Percentiles rank a stretch among this genome's conserved stretches.
phyloP scores from a whole-genome alignment of 2,888 invertebrate genomes.

The Patella caerulea region DNA sequence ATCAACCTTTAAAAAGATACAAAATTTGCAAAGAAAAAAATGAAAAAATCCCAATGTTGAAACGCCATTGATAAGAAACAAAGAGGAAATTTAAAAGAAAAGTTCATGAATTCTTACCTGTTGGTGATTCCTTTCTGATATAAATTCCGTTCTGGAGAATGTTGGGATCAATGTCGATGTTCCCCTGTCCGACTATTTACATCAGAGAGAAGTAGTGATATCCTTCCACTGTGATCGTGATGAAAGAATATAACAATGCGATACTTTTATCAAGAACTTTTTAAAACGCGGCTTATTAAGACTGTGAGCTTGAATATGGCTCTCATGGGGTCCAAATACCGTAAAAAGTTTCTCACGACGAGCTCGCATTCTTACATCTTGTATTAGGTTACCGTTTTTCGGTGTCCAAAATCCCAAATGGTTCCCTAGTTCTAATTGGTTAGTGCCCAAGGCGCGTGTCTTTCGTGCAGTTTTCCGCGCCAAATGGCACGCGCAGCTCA shows the following conservation, averaged over 20 bases:
- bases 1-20: too few relatives aligned
- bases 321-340: conserved; percentile 5
- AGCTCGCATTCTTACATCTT: conserved; percentile 1
- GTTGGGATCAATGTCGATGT: not conserved
- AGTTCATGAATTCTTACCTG: not conserved
- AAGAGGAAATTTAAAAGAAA: too few relatives aligned
- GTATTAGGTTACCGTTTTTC: not conserved
- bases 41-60: too few relatives aligned
- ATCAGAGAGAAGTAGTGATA: too few relatives aligned
- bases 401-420: conserved; percentile 1
- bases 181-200: not conserved
- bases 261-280: not conserved
- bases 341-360: not conserved
- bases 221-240: too few relatives aligned
- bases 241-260: not conserved
- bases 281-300: conserved; percentile 12
- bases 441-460: not conserved
- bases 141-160: not conserved
- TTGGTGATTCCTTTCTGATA: conserved; percentile 4
- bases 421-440: conserved; percentile 1
- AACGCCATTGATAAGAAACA: too few relatives aligned
- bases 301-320: not conserved
- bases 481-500: conserved; percentile 3
- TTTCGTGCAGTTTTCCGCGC: conserved; percentile 11
- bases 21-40: too few relatives aligned